Evolutionary conservation across 2,888 invertebrate genomes (phyloP).

Genomic region (Polydrusus pterygomalis): DNA sequence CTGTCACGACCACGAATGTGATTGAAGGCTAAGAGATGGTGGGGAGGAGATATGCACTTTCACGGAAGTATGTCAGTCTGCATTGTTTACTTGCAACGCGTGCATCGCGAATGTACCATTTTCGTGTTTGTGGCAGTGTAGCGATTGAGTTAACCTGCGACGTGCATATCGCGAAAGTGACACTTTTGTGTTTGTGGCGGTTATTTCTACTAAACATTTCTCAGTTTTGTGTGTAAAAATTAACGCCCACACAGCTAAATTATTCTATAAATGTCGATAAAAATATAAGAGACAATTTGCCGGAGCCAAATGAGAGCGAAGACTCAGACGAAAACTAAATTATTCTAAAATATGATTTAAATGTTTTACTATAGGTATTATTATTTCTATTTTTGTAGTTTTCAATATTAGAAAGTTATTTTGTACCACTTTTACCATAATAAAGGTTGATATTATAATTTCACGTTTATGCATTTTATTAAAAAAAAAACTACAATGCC

Average conservation of each 20-base stretch:
- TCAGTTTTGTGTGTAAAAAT: no score
- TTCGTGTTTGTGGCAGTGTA: no score
- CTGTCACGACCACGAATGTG: constrained; percentile 2
- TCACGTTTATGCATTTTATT: constrained; percentile 9
- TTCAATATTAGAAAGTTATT: constrained; percentile 18
- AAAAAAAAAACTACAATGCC: constrained; percentile 11
- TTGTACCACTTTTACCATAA: constrained; percentile 10
- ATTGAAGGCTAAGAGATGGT: constrained; percentile 6
- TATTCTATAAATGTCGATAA: constrained; percentile 18
- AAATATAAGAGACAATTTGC: constrained; percentile 23
- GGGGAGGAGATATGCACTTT: no score
- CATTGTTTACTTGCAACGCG: no score
- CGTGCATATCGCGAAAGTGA: constrained; percentile 14
- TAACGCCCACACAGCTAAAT: no score
- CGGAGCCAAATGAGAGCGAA: constrained; percentile 20
- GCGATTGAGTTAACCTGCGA: constrained; percentile 5
- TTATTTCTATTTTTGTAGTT: constrained; percentile 13
- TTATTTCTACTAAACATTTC: no score
- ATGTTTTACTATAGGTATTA: constrained; percentile 3
- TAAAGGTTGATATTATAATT: no score
- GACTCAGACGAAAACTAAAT: constrained; percentile 4
- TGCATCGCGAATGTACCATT: no score
- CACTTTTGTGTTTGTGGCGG: constrained; percentile 12
- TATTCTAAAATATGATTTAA: constrained; percentile 13
- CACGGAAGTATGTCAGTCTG: constrained; percentile 12